Base-by-base conservation (phyloP, 1,140 invertebrate genomes). In the Cotesia typhae region DNA sequence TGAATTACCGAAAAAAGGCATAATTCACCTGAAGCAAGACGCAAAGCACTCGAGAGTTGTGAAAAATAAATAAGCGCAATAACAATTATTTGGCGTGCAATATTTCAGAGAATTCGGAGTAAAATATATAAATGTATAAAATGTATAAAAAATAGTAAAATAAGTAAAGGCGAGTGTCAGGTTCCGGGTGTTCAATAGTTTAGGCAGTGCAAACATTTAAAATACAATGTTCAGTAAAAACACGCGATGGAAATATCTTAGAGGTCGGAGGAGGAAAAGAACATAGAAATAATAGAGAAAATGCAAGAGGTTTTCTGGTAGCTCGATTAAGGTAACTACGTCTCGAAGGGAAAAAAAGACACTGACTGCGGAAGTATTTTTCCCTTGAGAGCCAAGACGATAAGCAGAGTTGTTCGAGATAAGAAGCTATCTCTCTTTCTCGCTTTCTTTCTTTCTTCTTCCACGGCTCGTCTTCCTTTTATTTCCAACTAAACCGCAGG, bases 351-450 rank as follows among this genome's bases (percentile, higher is more conserved):
- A 36, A 63, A 61, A 70, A 70, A 63, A 52, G 60, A 51, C 14
- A 51, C 38, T 28, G 60, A 70, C 57, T 70, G 59, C 57, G 68
- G 68, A 70, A 52, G 70, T 60, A 72, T 72, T 72, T 67, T 59
- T 72, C 71, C 65, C 71, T 51, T 36, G 71, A 63, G 71, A 20
- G 47, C 38, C 38, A 51, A 57, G 71, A 72, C 53, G 71, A 72
- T 72, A 72, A 72, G 64, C 65, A 72, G 64, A 67, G 71, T 72
- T 66, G 71, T 55, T 52, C 53, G 63, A 72, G 71, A 72, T 72
- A 72, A 67, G 71, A 63, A 51, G 63, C 64, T 59, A 52, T 60
- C 70, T 59, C 37, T 67, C 52, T 20, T 20, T 55, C 6, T 67
- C 20, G 14, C 4, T 53, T 5, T 36, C n/a, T 38, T 14, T 20